Evolutionary conservation across 2,888 invertebrate genomes (phyloP).

Genomic region (Ypsolopha sequella): DNA sequence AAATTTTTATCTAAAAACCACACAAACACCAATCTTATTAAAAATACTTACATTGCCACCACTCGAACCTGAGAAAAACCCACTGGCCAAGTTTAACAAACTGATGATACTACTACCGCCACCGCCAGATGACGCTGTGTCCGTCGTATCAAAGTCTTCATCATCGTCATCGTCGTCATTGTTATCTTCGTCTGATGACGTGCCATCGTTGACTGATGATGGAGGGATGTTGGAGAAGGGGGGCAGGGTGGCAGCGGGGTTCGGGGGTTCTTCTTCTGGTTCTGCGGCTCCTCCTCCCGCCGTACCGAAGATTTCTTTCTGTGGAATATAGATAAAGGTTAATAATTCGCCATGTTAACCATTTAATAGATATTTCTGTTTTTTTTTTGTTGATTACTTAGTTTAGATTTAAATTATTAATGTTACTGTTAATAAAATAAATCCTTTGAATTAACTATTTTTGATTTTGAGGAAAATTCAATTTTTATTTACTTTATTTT

Average conservation of each 20-base stretch:
- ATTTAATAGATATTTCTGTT: too few species aligned
- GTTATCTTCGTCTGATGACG: slow-evolving; percentile 14
- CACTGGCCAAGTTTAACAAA: slow-evolving; percentile 34
- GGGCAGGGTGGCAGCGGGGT: background rate
- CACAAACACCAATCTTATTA: background rate
- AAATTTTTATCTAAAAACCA: background rate
- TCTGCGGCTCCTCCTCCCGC: background rate
- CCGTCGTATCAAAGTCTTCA: slow-evolving; percentile 18
- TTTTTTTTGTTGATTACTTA: too few species aligned
- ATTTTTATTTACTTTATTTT: too few species aligned
- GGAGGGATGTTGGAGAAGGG: slow-evolving; percentile 2
- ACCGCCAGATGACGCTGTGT: slow-evolving; percentile 17
- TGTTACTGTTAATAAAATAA: too few species aligned
- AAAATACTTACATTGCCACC: slow-evolving; percentile 29
- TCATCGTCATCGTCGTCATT: slow-evolving; percentile 31
- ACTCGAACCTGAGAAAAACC: slow-evolving; percentile 39
- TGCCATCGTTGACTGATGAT: slow-evolving; percentile 9
- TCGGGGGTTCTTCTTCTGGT: background rate
- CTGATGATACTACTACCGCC: slow-evolving; percentile 50
- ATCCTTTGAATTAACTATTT: too few species aligned
- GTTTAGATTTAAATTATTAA: too few species aligned
- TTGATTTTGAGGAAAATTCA: too few species aligned
- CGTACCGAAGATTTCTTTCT: background rate
- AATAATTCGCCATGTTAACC: too few species aligned
- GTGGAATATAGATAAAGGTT: background rate